Evolutionary conservation across 1,140 invertebrate species (phyloP), one percentile per base, ranked within the genome.

Genomic region (Drosophila malerkotliana): DNA sequence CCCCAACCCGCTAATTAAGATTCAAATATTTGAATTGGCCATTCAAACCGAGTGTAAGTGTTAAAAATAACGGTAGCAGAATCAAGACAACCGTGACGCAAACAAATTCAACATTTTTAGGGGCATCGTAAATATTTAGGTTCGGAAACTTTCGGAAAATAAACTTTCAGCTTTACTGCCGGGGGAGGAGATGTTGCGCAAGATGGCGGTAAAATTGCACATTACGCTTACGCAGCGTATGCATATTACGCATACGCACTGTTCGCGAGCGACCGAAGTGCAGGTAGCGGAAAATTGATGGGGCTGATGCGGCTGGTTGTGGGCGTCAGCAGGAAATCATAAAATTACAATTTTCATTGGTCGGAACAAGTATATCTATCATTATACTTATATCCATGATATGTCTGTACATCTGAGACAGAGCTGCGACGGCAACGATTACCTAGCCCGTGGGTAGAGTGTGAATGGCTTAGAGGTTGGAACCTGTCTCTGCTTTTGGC

Each of bases 331-430:
- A 83, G 79, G 79, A 83, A 83, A 79, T 83, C 75, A 67, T 83
- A 84, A 83, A 83, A 71, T 49, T 75, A 62, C 68, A 60, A 67
- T 83, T 84, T 83, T 79, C 79, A 83, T 83, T 83, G 68, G 79
- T 79, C 79, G 79, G 64, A 83, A 83, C 71, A 84, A 69, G 64
- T 68, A 69, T 39, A 69, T 68, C 53, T 69, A 69, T 69, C 67
- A 69, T 69, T 75, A 75, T 71, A 49, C 59, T 60, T 55, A 48
- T 74, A 77, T 59, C 52, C 64, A 67, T 62, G 55, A 76, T 76
- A 62, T 76, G 69, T 71, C 71, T 71, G 78, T 77, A 67, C 73
- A 74, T 64, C 74, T 74, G 72, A 79, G 57, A 75, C 61, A 75
- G 45, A 63, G 26, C 62, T 56, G 41, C 54, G 51, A 47, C 49